These are phyloP conservation scores for Platycheirus rosarum DNA, from an alignment of 2,888 invertebrate species.

Conservation along the genomic window DNA sequence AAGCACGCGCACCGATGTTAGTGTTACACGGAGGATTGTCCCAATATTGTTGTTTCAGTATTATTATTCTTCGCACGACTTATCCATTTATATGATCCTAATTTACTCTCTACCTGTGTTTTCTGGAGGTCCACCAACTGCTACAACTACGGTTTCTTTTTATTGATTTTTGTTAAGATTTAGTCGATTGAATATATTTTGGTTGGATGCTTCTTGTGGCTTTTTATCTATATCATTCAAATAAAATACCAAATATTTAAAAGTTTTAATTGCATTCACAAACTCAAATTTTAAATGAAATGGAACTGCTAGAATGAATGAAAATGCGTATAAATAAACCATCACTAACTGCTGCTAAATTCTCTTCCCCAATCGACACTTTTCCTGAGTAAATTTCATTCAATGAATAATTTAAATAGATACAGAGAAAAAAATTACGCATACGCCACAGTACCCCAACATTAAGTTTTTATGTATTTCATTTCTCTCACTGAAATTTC, in stretches of 20 bases:
- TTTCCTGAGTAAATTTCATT: not conserved
- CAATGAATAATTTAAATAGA: not conserved
- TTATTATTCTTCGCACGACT: constrained; percentile 54
- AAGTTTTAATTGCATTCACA: too few relatives aligned
- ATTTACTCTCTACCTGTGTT: constrained; percentile 37
- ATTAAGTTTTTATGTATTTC: not conserved
- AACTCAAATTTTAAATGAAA: too few relatives aligned
- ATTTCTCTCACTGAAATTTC: not conserved
- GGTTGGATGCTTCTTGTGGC: too few relatives aligned
- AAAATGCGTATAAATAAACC: too few relatives aligned
- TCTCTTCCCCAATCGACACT: not conserved
- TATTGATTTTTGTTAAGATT: not conserved
- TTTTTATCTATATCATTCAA: too few relatives aligned
- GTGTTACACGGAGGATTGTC: constrained; percentile 22
- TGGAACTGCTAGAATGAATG: too few relatives aligned
- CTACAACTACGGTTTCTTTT: not conserved
- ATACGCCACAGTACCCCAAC: constrained; percentile 18
- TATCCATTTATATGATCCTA: constrained; percentile 47
- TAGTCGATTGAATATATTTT: too few relatives aligned
- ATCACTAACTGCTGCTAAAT: not conserved
- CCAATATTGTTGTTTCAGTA: constrained; percentile 1
- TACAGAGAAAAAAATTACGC: not conserved
- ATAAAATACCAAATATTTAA: too few relatives aligned
- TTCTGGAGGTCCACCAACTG: not conserved
- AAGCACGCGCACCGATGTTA: constrained; percentile 34